Base-by-base conservation (phyloP, 2,888 invertebrate species). In the Parnassius smintheus region DNA sequence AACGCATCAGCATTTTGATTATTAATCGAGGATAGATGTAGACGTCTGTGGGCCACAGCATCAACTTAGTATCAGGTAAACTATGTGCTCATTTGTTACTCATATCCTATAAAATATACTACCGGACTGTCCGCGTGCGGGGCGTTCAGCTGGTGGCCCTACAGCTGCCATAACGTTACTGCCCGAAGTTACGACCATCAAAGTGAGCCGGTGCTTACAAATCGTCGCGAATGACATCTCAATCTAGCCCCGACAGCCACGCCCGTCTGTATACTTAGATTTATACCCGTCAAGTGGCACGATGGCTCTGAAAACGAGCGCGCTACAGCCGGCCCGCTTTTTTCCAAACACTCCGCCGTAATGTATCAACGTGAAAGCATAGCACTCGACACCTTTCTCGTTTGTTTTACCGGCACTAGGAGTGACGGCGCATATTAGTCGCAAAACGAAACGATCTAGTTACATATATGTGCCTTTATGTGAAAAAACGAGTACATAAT, bases 191-290 rank as follows among this genome's bases (percentile, higher is more conserved):
- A 61, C 58, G 61, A 59, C 56, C 63, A 56, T 57, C 41, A 56
- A 42, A 61, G 59, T 62, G 13, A 53, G 18, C n/a, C 51, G 62
- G 61, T 59, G 71, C 67, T 68, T 71, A 70, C 76, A 72, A 77
- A 73, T 72, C 73, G 72, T 67, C 69, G 46, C 66, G 70, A 75
- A 72, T 77, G 80, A 81, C 82, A 80, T 76, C 75, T 81, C 79
- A 80, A 83, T 83, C 74, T 74, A 67, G 70, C 67, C 65, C 53
- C 71, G 71, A 71, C 69, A 72, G 67, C 65, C 49, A 49, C 52
- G 56, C 56, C 51, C 13, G 66, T 67, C 65, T 62, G 65, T 59
- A 56, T 62, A 61, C 63, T 66, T 64, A 68, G 70, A 74, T 75
- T 74, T 75, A 75, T 75, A 67, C 72, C 55, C 71, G 70, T 73